Evolutionary conservation across 2,888 invertebrate species (phyloP), one percentile per base, ranked within the genome.

Genomic region (Trissolcus japonicus): DNA sequence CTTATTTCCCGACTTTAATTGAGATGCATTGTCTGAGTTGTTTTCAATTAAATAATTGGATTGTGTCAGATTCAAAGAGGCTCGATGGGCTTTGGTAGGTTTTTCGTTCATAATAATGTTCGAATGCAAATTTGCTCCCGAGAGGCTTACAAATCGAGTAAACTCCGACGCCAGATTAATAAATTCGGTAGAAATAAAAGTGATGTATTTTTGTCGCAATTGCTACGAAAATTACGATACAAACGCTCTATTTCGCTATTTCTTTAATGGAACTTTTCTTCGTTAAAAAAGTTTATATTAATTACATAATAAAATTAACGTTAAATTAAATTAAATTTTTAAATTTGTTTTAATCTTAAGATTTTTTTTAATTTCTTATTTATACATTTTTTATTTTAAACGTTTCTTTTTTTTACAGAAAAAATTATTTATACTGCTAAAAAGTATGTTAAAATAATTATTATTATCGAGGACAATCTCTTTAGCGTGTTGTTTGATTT

Each of bases 41-140:
- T 51, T 61, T 61, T 16, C 51, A 61, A 53, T 61, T 53, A 21
- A 54, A 50, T 63, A 63, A 63, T 63, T 63, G 41, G 43, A 54
- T 63, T 54, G 29, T 21, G 16, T 21, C 14, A 13, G 35, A 55
- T 55, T 29, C 16, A 55, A 25, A 25, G 35, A 35, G 35, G 35
- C 35, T 35, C 35, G 35, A 35, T 35, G 35, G n/a, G 35, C 35
- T 35, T 35, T 35, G 35, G 35, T 35, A 35, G 35, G 11, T 35
- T 35, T 11, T 35, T 35, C 35, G 35, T 11, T 9, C 35, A 9
- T 35, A 35, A 35, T 35, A 35, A 35, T 11, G 35, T 35, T 35
- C 9, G 9, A 7, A 35, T 35, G 11, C 9, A 35, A 35, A 35
- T 35, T 35, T 9, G 35, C 11, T 35, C 35, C 35, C 35, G 1